These are phyloP conservation scores for Bombus sibiricus DNA, from an alignment of 1,140 invertebrate species.

Conservation along the genomic window DNA sequence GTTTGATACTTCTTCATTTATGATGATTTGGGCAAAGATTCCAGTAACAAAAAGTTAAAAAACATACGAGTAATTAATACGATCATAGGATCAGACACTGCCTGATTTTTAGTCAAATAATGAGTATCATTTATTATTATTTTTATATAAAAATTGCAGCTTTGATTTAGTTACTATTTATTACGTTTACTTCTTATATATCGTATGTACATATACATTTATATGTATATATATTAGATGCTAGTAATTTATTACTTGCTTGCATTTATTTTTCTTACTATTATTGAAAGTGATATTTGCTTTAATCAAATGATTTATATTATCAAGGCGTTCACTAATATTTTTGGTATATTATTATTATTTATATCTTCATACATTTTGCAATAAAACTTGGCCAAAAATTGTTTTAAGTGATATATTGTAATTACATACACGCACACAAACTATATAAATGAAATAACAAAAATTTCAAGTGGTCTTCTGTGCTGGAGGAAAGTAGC, in stretches of 20 bases:
- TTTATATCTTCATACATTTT: conserved; percentile 18
- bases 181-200: conserved; percentile 25
- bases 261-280: conserved; percentile 27
- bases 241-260: conserved; percentile 49
- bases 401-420: conserved; percentile 30
- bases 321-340: conserved; percentile 13
- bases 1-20: neutral
- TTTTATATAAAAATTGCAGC: conserved; percentile 14
- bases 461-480: conserved; percentile 11
- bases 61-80: neutral
- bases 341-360: conserved; percentile 37
- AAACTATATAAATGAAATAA: conserved; percentile 18
- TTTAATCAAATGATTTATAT: conserved; percentile 43
- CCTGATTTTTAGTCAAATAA: conserved; percentile 22
- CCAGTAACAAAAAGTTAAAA: neutral
- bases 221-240: conserved; percentile 38
- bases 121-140: conserved; percentile 9
- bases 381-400: conserved; percentile 40
- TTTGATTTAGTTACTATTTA: conserved; percentile 45
- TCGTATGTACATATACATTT: conserved; percentile 30
- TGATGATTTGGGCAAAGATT: neutral
- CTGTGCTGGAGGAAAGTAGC: neutral
- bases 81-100: conserved; percentile 3
- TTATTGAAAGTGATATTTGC: conserved; percentile 46
- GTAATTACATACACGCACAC: conserved; percentile 42